Percentiles rank a stretch among this genome's conserved stretches.
These are phyloP conservation scores for Anarhynchus alexandrinus DNA, from an alignment of 2,113 vertebrate species.

Conservation along the genomic window DNA sequence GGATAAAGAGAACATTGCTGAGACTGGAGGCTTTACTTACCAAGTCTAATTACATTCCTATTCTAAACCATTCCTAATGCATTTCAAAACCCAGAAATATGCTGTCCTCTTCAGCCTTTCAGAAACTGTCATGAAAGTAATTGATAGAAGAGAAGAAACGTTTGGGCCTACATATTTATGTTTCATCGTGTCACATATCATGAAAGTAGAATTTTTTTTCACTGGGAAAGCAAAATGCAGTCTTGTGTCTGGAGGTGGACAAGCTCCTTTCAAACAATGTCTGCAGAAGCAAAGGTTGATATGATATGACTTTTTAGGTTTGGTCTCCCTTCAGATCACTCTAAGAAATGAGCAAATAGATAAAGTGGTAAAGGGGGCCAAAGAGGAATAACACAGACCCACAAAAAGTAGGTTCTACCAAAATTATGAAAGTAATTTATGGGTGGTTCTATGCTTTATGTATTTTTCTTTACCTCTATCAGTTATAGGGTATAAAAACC, in stretches of 20 bases:
- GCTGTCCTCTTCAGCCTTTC: constrained; percentile 8
- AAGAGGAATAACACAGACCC: neutral
- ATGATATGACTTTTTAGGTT: neutral
- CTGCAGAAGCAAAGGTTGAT: neutral
- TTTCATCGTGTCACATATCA: neutral
- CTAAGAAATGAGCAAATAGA: neutral
- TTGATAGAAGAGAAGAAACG: neutral
- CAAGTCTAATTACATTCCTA: neutral
- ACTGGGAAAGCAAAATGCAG: constrained; percentile 14
- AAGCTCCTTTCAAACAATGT: constrained; percentile 3
- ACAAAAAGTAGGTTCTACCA: neutral
- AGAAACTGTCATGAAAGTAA: constrained; percentile 29
- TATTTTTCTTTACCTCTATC: neutral
- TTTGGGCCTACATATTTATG: neutral
- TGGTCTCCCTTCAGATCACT: neutral
- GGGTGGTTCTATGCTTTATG: neutral
- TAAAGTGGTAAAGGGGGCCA: neutral
- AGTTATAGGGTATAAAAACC: neutral
- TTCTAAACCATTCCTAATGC: neutral
- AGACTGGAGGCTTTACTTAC: constrained; percentile 5
- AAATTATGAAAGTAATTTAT: neutral
- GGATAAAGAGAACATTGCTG: neutral
- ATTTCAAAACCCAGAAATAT: neutral
- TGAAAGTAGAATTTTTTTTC: constrained; percentile 6
- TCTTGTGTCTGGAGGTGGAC: constrained; percentile 30